Conservation (phyloP, 2,113 vertebrate genomes). For the Xiphophorus couchianus region DNA sequence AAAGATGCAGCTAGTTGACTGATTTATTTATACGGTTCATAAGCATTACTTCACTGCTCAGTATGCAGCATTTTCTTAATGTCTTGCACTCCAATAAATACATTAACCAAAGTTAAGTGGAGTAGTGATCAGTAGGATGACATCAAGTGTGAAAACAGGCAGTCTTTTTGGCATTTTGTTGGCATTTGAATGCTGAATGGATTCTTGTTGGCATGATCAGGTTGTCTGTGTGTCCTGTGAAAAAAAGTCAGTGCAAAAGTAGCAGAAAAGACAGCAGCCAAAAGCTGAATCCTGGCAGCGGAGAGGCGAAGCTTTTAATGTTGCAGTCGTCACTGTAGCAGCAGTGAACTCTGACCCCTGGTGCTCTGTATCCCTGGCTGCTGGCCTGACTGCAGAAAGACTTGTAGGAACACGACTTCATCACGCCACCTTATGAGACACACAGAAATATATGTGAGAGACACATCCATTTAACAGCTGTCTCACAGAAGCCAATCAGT, state of each 20-base stretch:
- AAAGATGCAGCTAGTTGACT: constrained; percentile 41
- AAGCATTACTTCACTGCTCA: constrained; percentile 14
- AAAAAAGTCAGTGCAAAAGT: constrained; percentile 49
- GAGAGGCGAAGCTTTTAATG: constrained; percentile 63
- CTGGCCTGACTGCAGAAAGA: constrained; percentile 88
- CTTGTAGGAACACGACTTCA: constrained; percentile 91
- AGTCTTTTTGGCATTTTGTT: constrained; percentile 45
- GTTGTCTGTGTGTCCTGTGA: neutral
- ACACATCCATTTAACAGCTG: constrained; percentile 12
- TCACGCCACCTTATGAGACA: constrained; percentile 82
- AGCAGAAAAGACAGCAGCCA: constrained; percentile 64
- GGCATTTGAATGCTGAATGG: constrained; percentile 6
- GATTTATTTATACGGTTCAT: constrained; percentile 32
- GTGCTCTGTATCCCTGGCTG: constrained; percentile 82
- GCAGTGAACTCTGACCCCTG: constrained; percentile 86
- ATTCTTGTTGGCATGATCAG: constrained; percentile 8
- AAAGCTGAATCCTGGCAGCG: constrained; percentile 39
- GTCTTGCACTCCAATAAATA: neutral
- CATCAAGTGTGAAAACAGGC: constrained; percentile 6
- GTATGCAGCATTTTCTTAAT: neutral
- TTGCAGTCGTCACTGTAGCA: constrained; percentile 90
- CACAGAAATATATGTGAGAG: constrained; percentile 25
- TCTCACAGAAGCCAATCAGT: neutral
- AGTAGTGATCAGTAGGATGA: constrained; percentile 1
- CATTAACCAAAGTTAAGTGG: constrained; percentile 2